Evolutionary conservation across 1,140 invertebrate species (phyloP).

Genomic region (Bombus superbus): DNA sequence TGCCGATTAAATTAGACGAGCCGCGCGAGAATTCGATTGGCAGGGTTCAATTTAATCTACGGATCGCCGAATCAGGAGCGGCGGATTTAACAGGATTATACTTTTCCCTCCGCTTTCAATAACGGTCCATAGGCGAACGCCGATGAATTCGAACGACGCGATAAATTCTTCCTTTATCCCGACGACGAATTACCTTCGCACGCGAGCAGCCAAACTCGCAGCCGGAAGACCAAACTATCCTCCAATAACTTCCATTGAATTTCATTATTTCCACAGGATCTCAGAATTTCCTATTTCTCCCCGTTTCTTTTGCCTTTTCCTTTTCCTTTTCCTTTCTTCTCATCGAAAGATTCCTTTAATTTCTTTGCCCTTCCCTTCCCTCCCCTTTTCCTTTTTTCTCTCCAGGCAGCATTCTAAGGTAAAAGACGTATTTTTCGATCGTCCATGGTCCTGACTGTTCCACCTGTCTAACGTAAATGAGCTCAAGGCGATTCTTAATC

Average conservation of each 20-base stretch:
- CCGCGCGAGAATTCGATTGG: slow-evolving; percentile 17
- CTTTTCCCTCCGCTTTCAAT: slow-evolving; percentile 27
- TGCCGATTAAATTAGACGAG: slow-evolving; percentile 32
- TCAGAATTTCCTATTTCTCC: not conserved
- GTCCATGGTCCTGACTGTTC: too few relatives aligned
- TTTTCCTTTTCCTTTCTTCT: not conserved
- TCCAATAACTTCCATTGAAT: not conserved
- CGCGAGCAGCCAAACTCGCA: not conserved
- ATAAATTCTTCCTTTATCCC: slow-evolving; percentile 11
- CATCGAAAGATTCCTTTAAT: too few relatives aligned
- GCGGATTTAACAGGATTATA: slow-evolving; percentile 37
- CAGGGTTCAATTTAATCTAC: slow-evolving; percentile 34
- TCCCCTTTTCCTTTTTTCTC: too few relatives aligned
- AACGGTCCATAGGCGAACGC: slow-evolving; percentile 21
- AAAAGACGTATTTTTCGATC: too few relatives aligned
- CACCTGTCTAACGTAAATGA: too few relatives aligned
- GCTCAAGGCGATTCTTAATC: too few relatives aligned
- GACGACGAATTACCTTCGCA: not conserved
- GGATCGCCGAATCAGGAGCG: slow-evolving; percentile 15
- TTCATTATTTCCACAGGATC: not conserved
- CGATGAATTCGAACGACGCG: slow-evolving; percentile 33
- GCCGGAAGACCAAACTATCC: not conserved
- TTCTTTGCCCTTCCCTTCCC: too few relatives aligned
- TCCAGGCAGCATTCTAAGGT: too few relatives aligned
- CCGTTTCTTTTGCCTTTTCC: not conserved